Conservation (phyloP, 2,113 vertebrate genomes). For the Oceanites oceanicus region DNA sequence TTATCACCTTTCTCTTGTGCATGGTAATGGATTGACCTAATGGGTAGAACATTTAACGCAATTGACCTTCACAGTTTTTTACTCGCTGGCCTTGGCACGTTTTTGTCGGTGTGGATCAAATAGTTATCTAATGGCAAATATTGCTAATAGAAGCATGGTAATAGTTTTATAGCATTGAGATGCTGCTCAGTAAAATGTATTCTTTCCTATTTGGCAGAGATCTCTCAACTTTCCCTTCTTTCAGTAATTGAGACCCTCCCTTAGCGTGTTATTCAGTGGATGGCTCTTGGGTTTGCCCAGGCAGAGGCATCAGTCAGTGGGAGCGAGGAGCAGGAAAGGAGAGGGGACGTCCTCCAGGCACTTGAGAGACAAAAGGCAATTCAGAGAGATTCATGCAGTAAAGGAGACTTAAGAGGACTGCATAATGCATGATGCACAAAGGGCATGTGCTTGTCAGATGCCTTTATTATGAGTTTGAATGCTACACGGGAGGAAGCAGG, state of each 20-base stretch:
- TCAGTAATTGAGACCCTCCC: neutral
- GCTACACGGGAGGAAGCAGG: fast-evolving
- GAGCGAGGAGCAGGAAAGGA: neutral
- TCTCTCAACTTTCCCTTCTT: neutral
- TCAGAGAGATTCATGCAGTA: neutral
- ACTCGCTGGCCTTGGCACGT: fast-evolving
- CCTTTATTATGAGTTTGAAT: neutral
- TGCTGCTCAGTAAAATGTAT: neutral
- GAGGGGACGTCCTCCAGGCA: neutral
- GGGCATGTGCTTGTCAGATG: neutral
- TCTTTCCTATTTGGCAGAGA: neutral
- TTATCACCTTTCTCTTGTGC: neutral
- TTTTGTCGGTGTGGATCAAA: neutral
- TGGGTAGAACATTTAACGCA: neutral
- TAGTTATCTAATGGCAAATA: neutral
- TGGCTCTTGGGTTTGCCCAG: neutral
- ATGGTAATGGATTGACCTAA: neutral
- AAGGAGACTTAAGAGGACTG: neutral
- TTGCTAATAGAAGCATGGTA: neutral
- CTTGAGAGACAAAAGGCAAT: neutral
- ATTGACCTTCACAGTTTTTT: neutral
- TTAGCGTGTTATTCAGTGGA: neutral
- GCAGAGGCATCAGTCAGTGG: neutral
- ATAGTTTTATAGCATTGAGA: neutral
- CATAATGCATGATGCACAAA: neutral